Evolutionary conservation across 2,797 vertebrate genomes (phyloP).

Genomic region (Martes flavigula): DNA sequence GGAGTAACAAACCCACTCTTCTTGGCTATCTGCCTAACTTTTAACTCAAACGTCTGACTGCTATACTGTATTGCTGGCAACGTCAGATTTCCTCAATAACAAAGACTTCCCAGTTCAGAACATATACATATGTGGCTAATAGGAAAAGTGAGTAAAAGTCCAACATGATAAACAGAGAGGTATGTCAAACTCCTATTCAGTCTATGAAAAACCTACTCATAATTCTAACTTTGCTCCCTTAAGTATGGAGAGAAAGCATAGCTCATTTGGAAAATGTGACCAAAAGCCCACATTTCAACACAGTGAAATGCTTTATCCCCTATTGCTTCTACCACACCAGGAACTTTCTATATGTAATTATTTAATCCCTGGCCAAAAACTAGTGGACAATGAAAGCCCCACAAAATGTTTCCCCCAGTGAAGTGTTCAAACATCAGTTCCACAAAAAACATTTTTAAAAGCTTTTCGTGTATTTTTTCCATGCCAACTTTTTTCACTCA

Average conservation of each 20-base stretch:
- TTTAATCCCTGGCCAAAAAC: conserved; percentile 61
- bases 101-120: conserved; percentile 65
- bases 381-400: conserved; percentile 63
- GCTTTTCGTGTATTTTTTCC: conserved; percentile 41
- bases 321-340: conserved; percentile 40
- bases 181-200: conserved; percentile 67
- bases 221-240: conserved; percentile 61
- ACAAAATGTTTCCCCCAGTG: conserved; percentile 45
- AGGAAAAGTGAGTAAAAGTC: conserved; percentile 67
- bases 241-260: conserved; percentile 58
- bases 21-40: conserved; percentile 63
- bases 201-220: conserved; percentile 65
- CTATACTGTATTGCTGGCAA: conserved; percentile 68
- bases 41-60: conserved; percentile 68
- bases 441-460: conserved; percentile 59
- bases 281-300: conserved; percentile 72
- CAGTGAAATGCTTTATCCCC: conserved; percentile 74
- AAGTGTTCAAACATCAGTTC: conserved; percentile 51
- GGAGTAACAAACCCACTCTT: conserved; percentile 38
- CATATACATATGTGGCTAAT: conserved; percentile 38
- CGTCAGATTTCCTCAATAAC: conserved; percentile 62
- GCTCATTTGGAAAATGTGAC: conserved; percentile 80
- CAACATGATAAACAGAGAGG: conserved; percentile 59
- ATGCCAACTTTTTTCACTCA: conserved; percentile 44
- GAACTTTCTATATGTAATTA: conserved; percentile 63